Conservation (phyloP, 2,113 vertebrate species). For the Sula dactylatra region DNA sequence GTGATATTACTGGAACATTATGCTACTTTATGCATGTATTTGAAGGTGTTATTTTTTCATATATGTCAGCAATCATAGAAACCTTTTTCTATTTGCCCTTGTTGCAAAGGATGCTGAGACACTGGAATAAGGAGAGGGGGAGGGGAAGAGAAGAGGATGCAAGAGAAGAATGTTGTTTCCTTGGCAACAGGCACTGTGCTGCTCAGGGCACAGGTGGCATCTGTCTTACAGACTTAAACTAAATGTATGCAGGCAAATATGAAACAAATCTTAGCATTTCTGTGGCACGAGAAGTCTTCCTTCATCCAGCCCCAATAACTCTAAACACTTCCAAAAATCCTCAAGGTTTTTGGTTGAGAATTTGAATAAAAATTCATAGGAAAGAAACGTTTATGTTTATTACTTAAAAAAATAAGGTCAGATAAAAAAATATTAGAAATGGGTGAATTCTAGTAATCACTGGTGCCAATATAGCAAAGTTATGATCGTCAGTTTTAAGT, state of each 20-base stretch:
- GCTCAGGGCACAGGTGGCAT: neutral
- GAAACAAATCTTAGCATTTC: neutral
- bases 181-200: conserved; percentile 29
- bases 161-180: conserved; percentile 55
- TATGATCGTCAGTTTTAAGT: conserved; percentile 17
- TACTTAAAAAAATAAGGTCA: neutral
- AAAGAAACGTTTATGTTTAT: neutral
- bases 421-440: neutral
- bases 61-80: neutral
- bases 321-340: neutral
- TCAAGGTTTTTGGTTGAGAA: neutral
- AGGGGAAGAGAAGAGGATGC: neutral
- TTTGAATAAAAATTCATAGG: neutral
- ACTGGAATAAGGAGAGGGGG: neutral
- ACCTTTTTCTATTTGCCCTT: neutral
- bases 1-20: neutral
- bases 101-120: neutral
- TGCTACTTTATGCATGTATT: neutral
- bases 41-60: neutral
- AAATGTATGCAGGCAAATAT: neutral
- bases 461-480: neutral
- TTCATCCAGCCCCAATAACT: neutral
- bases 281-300: neutral
- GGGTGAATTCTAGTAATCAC: neutral
- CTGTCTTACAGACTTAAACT: conserved; percentile 3